Conservation (phyloP, 2,888 invertebrate genomes). For the Cryptocheilus praepositus region DNA sequence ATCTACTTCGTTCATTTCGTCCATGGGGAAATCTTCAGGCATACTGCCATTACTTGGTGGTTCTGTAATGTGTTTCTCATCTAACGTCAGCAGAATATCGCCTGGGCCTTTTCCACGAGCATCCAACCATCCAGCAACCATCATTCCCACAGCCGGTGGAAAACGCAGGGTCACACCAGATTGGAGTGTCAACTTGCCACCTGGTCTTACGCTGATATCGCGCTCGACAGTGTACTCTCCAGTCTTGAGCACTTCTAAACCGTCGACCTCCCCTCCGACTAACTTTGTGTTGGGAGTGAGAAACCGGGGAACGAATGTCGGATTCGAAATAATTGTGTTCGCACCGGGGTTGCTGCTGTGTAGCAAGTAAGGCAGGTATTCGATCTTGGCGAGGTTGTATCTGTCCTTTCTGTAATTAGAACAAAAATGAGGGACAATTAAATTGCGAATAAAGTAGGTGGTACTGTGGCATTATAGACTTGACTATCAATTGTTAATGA, state of each 20-base stretch:
- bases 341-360: slow-evolving; percentile 94
- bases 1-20: slow-evolving; percentile 79
- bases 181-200: slow-evolving; percentile 91
- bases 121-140: slow-evolving; percentile 94
- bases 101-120: slow-evolving; percentile 87
- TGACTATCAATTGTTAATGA: too few species aligned
- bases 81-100: slow-evolving; percentile 87
- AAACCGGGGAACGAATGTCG: slow-evolving; percentile 87
- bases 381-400: slow-evolving; percentile 94
- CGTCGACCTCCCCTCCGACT: slow-evolving; percentile 95
- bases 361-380: slow-evolving; percentile 92
- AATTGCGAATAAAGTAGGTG: too few species aligned
- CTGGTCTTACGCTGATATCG: slow-evolving; percentile 95
- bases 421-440: neutral
- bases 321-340: slow-evolving; percentile 86
- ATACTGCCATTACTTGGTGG: slow-evolving; percentile 81
- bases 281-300: slow-evolving; percentile 81
- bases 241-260: slow-evolving; percentile 86
- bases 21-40: slow-evolving; percentile 68
- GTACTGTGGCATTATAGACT: too few species aligned
- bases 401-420: slow-evolving; percentile 85
- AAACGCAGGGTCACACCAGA: slow-evolving; percentile 93
- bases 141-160: slow-evolving; percentile 95
- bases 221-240: slow-evolving; percentile 94
- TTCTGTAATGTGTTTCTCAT: slow-evolving; percentile 82